phyloP scores from a whole-genome alignment of 1,140 invertebrate genomes.

The Bombus vancouverensis region DNA sequence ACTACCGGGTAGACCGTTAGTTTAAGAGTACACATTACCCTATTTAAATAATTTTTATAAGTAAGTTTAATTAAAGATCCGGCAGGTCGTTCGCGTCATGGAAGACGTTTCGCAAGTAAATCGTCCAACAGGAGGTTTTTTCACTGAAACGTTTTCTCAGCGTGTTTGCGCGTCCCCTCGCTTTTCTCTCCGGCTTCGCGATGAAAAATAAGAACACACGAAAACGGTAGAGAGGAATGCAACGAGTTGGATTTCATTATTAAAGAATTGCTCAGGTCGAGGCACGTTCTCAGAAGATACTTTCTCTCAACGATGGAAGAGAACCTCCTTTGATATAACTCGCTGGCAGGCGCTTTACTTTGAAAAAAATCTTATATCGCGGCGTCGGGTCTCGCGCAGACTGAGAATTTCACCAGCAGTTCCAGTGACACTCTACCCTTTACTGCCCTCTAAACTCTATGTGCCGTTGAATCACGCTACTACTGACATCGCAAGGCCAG shows the following conservation, averaged over 20 bases:
- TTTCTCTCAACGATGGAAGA: neutral
- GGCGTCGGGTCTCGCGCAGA: neutral
- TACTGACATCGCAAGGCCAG: no score
- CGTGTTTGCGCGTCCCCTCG: neutral
- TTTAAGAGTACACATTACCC: no score
- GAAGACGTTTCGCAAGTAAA: neutral
- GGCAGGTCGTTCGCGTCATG: neutral
- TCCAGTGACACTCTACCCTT: constrained; percentile 1
- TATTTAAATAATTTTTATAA: no score
- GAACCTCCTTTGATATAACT: neutral
- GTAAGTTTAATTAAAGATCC: no score
- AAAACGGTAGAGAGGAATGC: neutral
- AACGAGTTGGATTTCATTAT: constrained; percentile 35
- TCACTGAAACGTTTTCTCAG: neutral
- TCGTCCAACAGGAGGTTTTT: neutral
- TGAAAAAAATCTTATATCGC: constrained; percentile 3
- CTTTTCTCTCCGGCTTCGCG: neutral
- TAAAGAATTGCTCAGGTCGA: constrained; percentile 2
- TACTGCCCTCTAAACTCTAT: neutral
- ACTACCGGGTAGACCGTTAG: no score
- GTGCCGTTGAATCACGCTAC: no score
- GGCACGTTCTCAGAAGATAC: neutral
- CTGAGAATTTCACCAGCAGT: neutral
- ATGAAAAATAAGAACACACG: neutral
- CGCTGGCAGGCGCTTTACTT: neutral